Conservation (phyloP, 2,888 invertebrate genomes). For the Tachina fera region DNA sequence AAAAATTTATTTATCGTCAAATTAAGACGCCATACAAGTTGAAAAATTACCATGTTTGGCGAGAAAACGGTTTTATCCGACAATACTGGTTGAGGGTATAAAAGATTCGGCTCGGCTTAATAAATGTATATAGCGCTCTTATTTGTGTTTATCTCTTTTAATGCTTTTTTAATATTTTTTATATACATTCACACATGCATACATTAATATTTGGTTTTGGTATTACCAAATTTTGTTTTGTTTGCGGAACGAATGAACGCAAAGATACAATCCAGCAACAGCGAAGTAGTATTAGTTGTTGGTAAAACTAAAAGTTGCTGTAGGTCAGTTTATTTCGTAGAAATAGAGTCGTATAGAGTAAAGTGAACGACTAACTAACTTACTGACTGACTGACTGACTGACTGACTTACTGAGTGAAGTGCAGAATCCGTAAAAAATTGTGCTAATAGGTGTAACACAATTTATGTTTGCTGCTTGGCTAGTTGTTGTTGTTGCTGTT, state of each 20-base stretch:
- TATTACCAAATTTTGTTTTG: slow-evolving; percentile 63
- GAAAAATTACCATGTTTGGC: no score
- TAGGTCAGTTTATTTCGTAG: slow-evolving; percentile 69
- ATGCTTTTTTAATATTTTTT: slow-evolving; percentile 40
- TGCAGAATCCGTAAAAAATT: slow-evolving; percentile 59
- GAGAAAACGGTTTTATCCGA: not conserved
- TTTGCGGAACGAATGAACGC: slow-evolving; percentile 46
- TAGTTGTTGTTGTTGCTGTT: not conserved
- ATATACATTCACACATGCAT: not conserved
- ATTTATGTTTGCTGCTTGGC: slow-evolving; percentile 3
- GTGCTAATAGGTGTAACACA: slow-evolving; percentile 59
- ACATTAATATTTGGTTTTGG: slow-evolving; percentile 15
- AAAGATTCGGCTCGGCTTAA: not conserved
- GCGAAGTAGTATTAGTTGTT: not conserved
- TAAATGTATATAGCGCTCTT: not conserved
- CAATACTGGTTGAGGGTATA: not conserved
- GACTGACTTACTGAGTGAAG: slow-evolving; percentile 23
- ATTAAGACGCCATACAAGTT: no score
- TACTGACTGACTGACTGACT: slow-evolving; percentile 16
- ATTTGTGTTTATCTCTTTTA: slow-evolving; percentile 32
- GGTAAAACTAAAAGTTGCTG: slow-evolving; percentile 63
- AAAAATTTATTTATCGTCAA: no score
- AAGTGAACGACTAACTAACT: not conserved
- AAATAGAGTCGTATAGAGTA: not conserved
- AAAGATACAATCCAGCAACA: not conserved